phyloP scores from a whole-genome alignment of 1,140 invertebrate genomes.

The Brachionus calyciflorus region DNA sequence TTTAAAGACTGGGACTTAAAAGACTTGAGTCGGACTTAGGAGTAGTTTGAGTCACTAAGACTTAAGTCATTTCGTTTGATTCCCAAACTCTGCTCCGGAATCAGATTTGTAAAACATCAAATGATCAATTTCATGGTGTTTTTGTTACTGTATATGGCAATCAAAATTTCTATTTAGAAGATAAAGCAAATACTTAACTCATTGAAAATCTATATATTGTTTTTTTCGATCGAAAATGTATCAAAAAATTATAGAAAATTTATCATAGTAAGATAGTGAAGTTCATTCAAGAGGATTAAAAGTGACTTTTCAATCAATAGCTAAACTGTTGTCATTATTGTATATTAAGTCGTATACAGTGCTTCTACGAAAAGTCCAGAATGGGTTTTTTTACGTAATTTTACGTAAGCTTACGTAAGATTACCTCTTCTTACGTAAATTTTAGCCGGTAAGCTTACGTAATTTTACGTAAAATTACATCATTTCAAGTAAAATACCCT shows the following conservation, averaged over 20 bases:
- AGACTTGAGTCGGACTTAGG: no score
- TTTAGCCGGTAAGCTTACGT: no score
- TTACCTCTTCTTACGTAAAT: no score
- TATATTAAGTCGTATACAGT: slow-evolving; percentile 26
- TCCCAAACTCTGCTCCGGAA: no score
- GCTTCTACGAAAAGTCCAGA: no score
- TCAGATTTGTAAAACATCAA: neutral
- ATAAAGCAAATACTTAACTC: neutral
- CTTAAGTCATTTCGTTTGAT: no score
- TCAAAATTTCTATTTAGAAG: neutral
- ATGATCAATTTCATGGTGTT: neutral
- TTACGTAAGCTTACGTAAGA: no score
- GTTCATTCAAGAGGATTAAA: neutral
- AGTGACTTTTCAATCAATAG: neutral
- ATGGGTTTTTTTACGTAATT: no score
- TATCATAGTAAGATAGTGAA: neutral
- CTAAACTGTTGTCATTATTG: neutral
- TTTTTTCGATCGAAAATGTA: neutral
- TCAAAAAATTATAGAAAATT: neutral
- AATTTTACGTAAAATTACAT: no score
- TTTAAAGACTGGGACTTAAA: no score
- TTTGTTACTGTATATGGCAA: neutral
- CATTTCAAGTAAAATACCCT: no score
- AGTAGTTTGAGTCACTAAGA: no score
- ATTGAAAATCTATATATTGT: neutral